A percentile compares a stretch with the other conserved stretches of the same genome.
phyloP scores from a whole-genome alignment of 2,888 invertebrate genomes.

The Thymelicus sylvestris region DNA sequence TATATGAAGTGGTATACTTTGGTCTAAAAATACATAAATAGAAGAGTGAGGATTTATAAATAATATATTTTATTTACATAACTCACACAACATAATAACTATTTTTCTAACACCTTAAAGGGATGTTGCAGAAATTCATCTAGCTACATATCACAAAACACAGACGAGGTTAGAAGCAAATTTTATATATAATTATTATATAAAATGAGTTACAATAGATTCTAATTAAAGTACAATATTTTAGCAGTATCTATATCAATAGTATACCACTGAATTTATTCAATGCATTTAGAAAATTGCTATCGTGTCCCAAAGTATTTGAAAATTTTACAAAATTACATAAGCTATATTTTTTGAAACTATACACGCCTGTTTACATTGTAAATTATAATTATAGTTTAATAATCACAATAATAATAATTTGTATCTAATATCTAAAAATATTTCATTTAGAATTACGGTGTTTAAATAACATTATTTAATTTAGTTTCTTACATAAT shows the following conservation, averaged over 20 bases:
- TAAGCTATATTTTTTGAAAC: no score
- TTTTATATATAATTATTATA: background rate
- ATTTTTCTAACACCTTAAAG: constrained; percentile 8
- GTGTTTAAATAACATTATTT: no score
- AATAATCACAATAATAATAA: no score
- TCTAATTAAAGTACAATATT: constrained; percentile 9
- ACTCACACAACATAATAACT: constrained; percentile 14
- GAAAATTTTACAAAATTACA: background rate
- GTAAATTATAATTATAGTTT: no score
- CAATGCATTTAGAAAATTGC: constrained; percentile 14
- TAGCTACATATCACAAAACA: constrained; percentile 61
- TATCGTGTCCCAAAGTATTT: constrained; percentile 13
- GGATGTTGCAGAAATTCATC: constrained; percentile 26
- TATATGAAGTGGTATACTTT: constrained; percentile 26
- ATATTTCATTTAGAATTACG: no score
- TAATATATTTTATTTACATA: constrained; percentile 27
- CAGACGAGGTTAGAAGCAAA: constrained; percentile 54
- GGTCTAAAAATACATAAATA: constrained; percentile 35
- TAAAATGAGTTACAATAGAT: constrained; percentile 45
- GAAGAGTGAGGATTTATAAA: constrained; percentile 16
- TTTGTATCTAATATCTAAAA: no score
- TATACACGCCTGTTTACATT: no score
- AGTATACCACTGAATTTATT: constrained; percentile 15
- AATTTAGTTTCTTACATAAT: no score
- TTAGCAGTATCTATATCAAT: constrained; percentile 16